phyloP scores from a whole-genome alignment of 2,113 vertebrate species.

The Sphaerodactylus townsendi region DNA sequence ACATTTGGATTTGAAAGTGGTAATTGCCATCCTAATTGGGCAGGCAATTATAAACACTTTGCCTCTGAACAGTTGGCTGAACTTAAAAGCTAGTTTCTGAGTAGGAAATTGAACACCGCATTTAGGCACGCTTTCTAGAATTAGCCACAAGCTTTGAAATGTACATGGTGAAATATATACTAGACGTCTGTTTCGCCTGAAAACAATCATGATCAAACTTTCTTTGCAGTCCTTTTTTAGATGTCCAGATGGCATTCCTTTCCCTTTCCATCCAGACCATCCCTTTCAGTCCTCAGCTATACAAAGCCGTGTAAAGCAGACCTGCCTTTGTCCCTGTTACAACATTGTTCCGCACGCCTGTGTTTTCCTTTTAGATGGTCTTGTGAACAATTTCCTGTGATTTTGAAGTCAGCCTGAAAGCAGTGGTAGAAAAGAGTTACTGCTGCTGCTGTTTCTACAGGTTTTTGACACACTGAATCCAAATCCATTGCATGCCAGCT shows the following conservation, averaged over 20 bases:
- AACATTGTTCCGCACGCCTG: not conserved
- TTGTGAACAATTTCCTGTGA: not conserved
- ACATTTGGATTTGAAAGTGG: slow-evolving; percentile 17
- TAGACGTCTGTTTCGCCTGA: not conserved
- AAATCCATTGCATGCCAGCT: rapidly evolving
- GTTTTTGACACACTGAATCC: not conserved
- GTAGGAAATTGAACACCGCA: slow-evolving; percentile 11
- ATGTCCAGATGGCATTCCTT: not conserved
- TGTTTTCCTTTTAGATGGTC: not conserved
- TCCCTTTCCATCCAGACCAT: not conserved
- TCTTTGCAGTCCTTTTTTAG: not conserved
- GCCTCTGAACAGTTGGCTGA: slow-evolving; percentile 25
- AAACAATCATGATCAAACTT: not conserved
- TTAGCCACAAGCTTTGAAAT: slow-evolving; percentile 10
- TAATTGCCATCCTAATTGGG: slow-evolving; percentile 27
- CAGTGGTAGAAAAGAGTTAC: not conserved
- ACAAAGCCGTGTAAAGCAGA: not conserved
- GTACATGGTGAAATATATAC: not conserved
- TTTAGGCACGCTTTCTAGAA: slow-evolving; percentile 3
- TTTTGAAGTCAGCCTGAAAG: not conserved
- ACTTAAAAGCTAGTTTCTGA: slow-evolving; percentile 15
- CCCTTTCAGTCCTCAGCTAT: too few species aligned
- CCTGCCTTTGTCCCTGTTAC: not conserved
- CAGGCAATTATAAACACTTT: slow-evolving; percentile 23
- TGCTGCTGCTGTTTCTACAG: not conserved